phyloP scores from a whole-genome alignment of 2,888 invertebrate genomes.

The Zygothrica quintamaculata region DNA sequence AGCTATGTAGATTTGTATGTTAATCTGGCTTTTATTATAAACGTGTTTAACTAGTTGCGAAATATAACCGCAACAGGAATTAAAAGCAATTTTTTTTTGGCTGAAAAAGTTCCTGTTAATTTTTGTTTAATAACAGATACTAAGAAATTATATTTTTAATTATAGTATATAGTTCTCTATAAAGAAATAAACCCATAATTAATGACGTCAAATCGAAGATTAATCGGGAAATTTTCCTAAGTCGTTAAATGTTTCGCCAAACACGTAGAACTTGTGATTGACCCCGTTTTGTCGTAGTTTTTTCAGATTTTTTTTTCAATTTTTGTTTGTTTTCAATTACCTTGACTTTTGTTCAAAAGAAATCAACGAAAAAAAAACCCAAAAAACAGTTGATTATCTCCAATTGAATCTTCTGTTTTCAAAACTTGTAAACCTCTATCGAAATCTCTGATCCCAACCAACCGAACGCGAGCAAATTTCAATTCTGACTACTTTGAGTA shows the following conservation, averaged over 20 bases:
- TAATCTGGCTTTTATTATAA: no score
- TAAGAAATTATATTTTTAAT: no score
- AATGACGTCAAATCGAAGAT: no score
- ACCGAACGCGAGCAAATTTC: constrained; percentile 31
- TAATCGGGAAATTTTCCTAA: constrained; percentile 16
- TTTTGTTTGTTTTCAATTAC: no score
- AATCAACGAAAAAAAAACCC: constrained; percentile 17
- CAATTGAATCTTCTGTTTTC: constrained; percentile 25
- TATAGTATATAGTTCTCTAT: no score
- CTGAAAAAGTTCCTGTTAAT: no score
- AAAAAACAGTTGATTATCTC: constrained; percentile 43
- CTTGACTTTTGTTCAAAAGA: constrained; percentile 50
- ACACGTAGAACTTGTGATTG: constrained; percentile 8
- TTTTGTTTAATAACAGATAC: no score
- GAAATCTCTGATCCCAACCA: constrained; percentile 15
- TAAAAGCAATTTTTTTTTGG: no score
- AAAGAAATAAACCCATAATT: no score
- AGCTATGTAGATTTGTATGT: background rate
- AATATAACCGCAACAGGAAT: no score
- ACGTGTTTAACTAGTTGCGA: no score
- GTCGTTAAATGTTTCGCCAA: constrained; percentile 2
- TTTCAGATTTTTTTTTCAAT: no score
- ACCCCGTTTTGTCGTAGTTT: constrained; percentile 37
- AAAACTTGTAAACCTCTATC: constrained; percentile 20
- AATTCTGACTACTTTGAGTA: constrained; percentile 29